These are phyloP conservation scores for Drosophila littoralis DNA, from an alignment of 1,140 invertebrate genomes.

Conservation along the genomic window DNA sequence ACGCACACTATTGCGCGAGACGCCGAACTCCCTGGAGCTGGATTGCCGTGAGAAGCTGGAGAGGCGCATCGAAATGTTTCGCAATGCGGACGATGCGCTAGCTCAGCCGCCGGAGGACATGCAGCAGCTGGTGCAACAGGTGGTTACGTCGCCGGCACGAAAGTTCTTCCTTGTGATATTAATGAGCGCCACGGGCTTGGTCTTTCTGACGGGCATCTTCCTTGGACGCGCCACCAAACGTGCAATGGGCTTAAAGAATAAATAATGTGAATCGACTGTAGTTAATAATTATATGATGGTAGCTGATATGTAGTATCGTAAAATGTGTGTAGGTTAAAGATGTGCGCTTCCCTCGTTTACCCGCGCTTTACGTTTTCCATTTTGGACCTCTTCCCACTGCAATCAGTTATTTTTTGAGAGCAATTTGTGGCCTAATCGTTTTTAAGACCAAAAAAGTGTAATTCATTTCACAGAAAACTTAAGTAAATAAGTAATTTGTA, in stretches of 20 bases:
- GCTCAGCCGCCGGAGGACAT: conserved; percentile 87
- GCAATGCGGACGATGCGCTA: conserved; percentile 90
- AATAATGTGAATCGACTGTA: conserved; percentile 69
- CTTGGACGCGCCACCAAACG: conserved; percentile 92
- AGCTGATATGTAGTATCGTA: conserved; percentile 33
- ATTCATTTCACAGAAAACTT: conserved; percentile 54
- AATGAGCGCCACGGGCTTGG: conserved; percentile 89
- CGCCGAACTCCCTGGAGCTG: conserved; percentile 88
- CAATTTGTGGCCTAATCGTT: conserved; percentile 75
- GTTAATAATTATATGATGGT: conserved; percentile 53
- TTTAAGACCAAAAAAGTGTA: conserved; percentile 77
- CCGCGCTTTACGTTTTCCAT: conserved; percentile 40
- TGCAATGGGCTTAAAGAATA: conserved; percentile 88
- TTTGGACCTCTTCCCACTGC: conserved; percentile 34
- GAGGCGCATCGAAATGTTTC: conserved; percentile 94
- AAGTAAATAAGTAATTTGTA: conserved; percentile 44
- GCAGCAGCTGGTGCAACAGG: conserved; percentile 89
- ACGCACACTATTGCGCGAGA: conserved; percentile 89
- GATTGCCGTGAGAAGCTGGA: conserved; percentile 92
- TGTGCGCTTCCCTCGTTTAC: conserved; percentile 48
- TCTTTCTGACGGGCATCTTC: conserved; percentile 92
- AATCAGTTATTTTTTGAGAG: conserved; percentile 56
- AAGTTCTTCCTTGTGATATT: conserved; percentile 91
- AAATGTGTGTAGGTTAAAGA: conserved; percentile 33
- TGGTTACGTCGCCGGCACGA: conserved; percentile 89